A percentile compares a stretch with the other conserved stretches of the same genome.
These are phyloP conservation scores for Tribolium madens DNA, from an alignment of 1,140 invertebrate species.

Conservation along the genomic window DNA sequence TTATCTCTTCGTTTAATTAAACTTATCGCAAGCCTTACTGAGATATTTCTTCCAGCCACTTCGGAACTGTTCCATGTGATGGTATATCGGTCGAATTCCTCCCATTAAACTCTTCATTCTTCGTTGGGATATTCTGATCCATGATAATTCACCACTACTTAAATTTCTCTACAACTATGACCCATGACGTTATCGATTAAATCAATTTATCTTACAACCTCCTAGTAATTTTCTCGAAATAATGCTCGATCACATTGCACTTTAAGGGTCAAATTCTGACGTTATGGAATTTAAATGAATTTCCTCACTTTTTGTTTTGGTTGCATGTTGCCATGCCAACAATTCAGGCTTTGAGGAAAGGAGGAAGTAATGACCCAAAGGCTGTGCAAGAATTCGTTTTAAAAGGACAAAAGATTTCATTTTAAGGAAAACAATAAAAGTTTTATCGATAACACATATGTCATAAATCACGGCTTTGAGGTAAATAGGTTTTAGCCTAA, in stretches of 20 bases:
- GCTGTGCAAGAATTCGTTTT: background rate
- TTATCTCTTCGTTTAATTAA: background rate
- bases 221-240: background rate
- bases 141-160: constrained; percentile 5
- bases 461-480: background rate
- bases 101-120: background rate
- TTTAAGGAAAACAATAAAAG: background rate
- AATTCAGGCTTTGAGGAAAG: background rate
- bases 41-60: constrained; percentile 55
- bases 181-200: background rate
- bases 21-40: constrained; percentile 27
- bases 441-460: background rate
- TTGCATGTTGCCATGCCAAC: background rate
- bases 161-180: background rate
- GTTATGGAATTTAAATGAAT: constrained; percentile 7
- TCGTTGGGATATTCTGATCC: background rate
- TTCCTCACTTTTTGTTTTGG: constrained; percentile 2
- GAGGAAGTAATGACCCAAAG: background rate
- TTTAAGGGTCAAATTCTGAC: constrained; percentile 1
- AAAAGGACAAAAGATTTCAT: background rate
- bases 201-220: background rate
- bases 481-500: background rate
- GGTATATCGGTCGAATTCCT: constrained; percentile 2
- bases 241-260: constrained; percentile 6
- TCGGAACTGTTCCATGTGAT: constrained; percentile 41